These are phyloP conservation scores for Rhagoletis zephyria DNA, from an alignment of 1,140 invertebrate species.

Conservation along the genomic window DNA sequence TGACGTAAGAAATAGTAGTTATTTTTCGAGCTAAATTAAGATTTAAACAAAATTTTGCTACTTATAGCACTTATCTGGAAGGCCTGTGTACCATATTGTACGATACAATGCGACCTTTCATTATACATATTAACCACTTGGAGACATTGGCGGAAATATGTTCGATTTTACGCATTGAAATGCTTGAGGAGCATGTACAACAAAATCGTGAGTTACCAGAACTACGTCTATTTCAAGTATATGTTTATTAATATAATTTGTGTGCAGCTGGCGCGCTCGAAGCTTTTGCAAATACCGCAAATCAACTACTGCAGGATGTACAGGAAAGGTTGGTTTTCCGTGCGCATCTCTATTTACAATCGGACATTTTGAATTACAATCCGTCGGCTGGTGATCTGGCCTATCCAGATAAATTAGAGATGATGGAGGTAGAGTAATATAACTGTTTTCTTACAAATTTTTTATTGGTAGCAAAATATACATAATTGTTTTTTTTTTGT, in stretches of 20 bases:
- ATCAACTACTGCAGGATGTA: slow-evolving; percentile 93
- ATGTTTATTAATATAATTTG: neutral
- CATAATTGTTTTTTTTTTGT: slow-evolving; percentile 55
- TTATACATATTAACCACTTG: slow-evolving; percentile 97
- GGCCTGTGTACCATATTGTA: slow-evolving; percentile 91
- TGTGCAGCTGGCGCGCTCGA: slow-evolving; percentile 77
- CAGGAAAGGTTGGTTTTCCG: slow-evolving; percentile 97
- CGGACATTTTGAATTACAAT: slow-evolving; percentile 90
- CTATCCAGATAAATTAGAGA: slow-evolving; percentile 96
- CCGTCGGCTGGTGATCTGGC: slow-evolving; percentile 95
- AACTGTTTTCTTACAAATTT: no score
- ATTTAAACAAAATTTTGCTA: neutral
- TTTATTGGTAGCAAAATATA: neutral
- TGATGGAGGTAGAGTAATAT: slow-evolving; percentile 85
- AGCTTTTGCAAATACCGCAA: slow-evolving; percentile 87
- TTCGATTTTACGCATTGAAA: slow-evolving; percentile 92
- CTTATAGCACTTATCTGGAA: slow-evolving; percentile 82
- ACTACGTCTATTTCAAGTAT: neutral
- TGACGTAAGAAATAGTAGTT: slow-evolving; percentile 77
- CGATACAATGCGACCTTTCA: slow-evolving; percentile 92
- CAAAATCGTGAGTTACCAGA: slow-evolving; percentile 81
- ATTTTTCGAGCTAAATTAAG: neutral
- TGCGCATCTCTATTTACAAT: slow-evolving; percentile 92
- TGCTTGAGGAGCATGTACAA: slow-evolving; percentile 93
- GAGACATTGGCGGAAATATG: slow-evolving; percentile 98